Base-by-base conservation (phyloP, 2,113 vertebrate genomes). In the Polyodon spathula region DNA sequence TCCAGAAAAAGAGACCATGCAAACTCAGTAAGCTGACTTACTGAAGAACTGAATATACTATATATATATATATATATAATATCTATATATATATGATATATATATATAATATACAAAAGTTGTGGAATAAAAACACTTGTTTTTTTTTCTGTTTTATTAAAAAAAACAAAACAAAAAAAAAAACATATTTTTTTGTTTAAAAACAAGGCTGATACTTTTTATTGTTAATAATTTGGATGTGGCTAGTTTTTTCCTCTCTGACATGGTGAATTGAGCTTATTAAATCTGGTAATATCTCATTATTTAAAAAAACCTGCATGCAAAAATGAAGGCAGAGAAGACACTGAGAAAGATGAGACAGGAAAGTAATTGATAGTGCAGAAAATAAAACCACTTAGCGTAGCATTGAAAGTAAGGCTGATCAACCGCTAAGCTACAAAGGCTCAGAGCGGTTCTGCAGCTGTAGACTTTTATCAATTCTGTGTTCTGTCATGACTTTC, bases 341-440 rank as follows among this genome's bases (percentile, higher is more conserved):
- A 17, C 60, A n/a, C 17, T 63, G 2, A 55, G 54, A 68, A 65
- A 15, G 1, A 62, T 37, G n/a, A 58, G 42, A 62, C 53, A 68
- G 27, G 60, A 76, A 55, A 70, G 50, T 64, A 15, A 59, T 2
- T 15, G 48, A 57, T 50, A 59, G 16, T 52, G 9, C 43, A 58
- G 37, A 40, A 68, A 69, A 17, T 42, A 4, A 46, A 62, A 62
- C 37, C 7, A n/a, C 15, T 65, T 57, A 61, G 8, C 54, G 6
- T 5, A 6, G 61, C 15, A 46, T 48, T 64, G n/a, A 51, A 66
- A 63, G 68, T 16, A 11, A 27, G 58, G 9, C 44, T 40, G 53
- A 27, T 56, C 46, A 53, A 8, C 44, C 8, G 40, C 44, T 69
- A 61, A 71, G 44, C n/a, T 52, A 9, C 40, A 52, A 27, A 12